Evolutionary conservation across 1,140 invertebrate species (phyloP).

Genomic region (Globodera rostochiensis): DNA sequence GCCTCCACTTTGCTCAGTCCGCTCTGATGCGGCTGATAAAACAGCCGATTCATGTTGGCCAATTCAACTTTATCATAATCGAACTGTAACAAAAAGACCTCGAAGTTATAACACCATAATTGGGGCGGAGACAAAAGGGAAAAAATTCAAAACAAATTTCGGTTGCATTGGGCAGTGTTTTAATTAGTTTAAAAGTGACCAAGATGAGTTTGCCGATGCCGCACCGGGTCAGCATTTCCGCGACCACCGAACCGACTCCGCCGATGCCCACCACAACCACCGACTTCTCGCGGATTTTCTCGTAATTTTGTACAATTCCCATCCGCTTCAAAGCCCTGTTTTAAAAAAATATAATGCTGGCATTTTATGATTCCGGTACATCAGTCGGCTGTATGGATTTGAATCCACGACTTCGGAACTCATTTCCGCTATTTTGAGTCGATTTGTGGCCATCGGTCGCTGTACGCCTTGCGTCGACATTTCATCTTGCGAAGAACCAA

Average conservation of each 20-base stretch:
- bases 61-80: constrained; percentile 99
- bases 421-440: constrained; percentile 71
- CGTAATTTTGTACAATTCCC: constrained; percentile 98
- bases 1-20: constrained; percentile 95
- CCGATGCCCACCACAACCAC: constrained; percentile 96
- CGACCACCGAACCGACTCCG: constrained; percentile 96
- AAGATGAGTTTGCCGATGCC: constrained; percentile 87
- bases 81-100: constrained; percentile 70
- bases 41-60: constrained; percentile 98
- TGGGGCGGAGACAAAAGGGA: too few relatives aligned
- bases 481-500: neutral
- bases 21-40: constrained; percentile 96
- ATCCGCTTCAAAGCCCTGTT: constrained; percentile 79
- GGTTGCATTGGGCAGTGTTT: too few relatives aligned
- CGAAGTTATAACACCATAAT: too few relatives aligned
- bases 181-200: neutral
- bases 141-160: too few relatives aligned
- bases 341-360: constrained; percentile 4
- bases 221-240: constrained; percentile 95
- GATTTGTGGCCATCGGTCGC: neutral
- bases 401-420: constrained; percentile 92
- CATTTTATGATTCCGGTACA: constrained; percentile 73
- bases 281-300: constrained; percentile 83
- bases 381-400: constrained; percentile 97
- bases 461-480: neutral